Evolutionary conservation across 2,797 vertebrate genomes (phyloP).

Genomic region (Mallotus villosus): DNA sequence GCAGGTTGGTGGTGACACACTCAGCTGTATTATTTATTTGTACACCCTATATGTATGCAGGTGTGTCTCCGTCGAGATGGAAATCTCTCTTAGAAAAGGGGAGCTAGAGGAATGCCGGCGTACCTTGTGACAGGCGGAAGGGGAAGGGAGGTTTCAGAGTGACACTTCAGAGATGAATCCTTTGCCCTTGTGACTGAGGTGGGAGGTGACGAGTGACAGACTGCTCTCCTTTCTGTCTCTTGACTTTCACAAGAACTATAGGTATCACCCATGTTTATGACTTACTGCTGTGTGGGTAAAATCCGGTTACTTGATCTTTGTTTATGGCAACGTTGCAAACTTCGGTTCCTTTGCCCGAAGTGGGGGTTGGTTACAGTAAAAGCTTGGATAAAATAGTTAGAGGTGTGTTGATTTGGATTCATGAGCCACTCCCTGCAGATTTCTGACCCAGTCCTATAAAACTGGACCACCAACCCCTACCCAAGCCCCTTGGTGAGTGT

Average conservation of each 20-base stretch:
- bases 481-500: not conserved
- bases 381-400: not conserved
- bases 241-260: not conserved
- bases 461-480: not conserved
- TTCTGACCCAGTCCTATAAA: not conserved
- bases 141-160: not conserved
- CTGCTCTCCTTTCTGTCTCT: not conserved
- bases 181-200: not conserved
- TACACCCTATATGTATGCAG: not conserved
- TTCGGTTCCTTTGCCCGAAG: not conserved
- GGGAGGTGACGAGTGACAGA: not conserved
- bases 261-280: not conserved
- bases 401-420: not conserved
- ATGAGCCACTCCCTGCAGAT: not conserved
- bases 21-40: not conserved
- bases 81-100: not conserved
- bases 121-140: not conserved
- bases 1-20: not conserved
- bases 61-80: not conserved
- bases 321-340: no score
- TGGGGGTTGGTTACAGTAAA: not conserved
- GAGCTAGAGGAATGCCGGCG: not conserved
- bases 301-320: not conserved
- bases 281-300: not conserved
- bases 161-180: conserved; percentile 4